Conservation (phyloP, 2,113 vertebrate species). For the Etheostoma cragini region DNA sequence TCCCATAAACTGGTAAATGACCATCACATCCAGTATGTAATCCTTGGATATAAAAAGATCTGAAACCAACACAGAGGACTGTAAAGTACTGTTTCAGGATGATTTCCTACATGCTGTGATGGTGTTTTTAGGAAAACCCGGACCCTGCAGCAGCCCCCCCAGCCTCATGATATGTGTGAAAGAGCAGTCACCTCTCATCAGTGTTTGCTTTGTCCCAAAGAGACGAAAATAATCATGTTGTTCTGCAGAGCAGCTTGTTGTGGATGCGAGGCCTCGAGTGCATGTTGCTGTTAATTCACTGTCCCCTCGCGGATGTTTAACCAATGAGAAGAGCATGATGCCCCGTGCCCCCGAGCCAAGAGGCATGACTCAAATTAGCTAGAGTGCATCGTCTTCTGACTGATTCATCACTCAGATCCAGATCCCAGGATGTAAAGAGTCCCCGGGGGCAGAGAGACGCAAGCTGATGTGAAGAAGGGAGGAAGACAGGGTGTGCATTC, state of each 20-base stretch:
- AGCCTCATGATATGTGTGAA: slow-evolving; percentile 28
- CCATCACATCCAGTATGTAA: too few relatives aligned
- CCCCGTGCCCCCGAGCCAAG: slow-evolving; percentile 8
- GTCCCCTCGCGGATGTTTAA: slow-evolving; percentile 42
- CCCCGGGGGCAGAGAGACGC: slow-evolving; percentile 21
- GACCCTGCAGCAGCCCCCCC: slow-evolving; percentile 7
- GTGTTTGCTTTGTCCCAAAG: slow-evolving; percentile 13
- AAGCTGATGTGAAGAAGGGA: slow-evolving; percentile 28
- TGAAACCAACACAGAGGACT: too few relatives aligned
- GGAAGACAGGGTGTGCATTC: neutral
- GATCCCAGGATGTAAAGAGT: slow-evolving; percentile 10
- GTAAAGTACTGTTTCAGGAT: too few relatives aligned
- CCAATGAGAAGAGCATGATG: slow-evolving; percentile 59
- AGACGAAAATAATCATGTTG: slow-evolving; percentile 43
- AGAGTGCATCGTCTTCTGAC: slow-evolving; percentile 40
- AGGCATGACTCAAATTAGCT: slow-evolving; percentile 63
- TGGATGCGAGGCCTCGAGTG: neutral
- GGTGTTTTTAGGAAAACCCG: neutral
- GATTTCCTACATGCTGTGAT: neutral
- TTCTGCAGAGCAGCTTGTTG: slow-evolving; percentile 42
- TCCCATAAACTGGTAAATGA: too few relatives aligned
- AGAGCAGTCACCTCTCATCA: slow-evolving; percentile 48
- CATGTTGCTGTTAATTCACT: neutral
- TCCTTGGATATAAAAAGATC: too few relatives aligned
- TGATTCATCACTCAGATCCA: slow-evolving; percentile 51